A percentile compares a stretch with the other conserved stretches of the same genome.
Evolutionary conservation across 2,797 vertebrate species (phyloP).

Genomic region (Galaxias olidus): DNA sequence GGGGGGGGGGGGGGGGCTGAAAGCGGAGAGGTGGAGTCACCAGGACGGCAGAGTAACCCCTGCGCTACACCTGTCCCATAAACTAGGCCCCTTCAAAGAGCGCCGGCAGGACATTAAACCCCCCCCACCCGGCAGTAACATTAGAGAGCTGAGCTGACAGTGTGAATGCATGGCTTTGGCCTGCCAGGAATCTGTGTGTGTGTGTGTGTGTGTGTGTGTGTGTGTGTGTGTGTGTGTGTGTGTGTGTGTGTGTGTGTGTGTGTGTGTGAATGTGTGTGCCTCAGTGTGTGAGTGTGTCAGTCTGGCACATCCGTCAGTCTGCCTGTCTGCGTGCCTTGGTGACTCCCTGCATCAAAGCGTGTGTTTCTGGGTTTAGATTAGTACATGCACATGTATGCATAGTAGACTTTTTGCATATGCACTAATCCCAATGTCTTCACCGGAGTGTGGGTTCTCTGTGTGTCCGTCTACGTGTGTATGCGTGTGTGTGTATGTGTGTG

Average conservation of each 20-base stretch:
- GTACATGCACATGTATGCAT: too few relatives aligned
- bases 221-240: slow-evolving; percentile 14
- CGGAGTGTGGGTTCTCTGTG: too few relatives aligned
- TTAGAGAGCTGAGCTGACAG: slow-evolving; percentile 57
- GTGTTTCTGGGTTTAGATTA: too few relatives aligned
- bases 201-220: slow-evolving; percentile 57
- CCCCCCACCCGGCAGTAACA: slow-evolving; percentile 52
- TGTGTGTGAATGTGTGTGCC: slow-evolving; percentile 2
- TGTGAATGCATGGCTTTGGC: slow-evolving; percentile 47
- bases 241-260: too few relatives aligned
- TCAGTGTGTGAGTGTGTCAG: slow-evolving; percentile 32
- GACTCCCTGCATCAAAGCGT: too few relatives aligned
- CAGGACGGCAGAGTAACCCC: too few relatives aligned
- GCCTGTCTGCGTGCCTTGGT: slow-evolving; percentile 24
- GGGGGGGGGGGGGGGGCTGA: not conserved
- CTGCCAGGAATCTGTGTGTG: slow-evolving; percentile 58
- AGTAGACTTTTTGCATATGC: too few relatives aligned
- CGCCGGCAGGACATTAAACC: not conserved
- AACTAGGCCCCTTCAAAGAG: too few relatives aligned
- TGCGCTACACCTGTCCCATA: too few relatives aligned
- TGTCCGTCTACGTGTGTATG: too few relatives aligned
- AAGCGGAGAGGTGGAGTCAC: not conserved
- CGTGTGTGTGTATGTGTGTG: too few relatives aligned
- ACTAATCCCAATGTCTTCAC: too few relatives aligned
- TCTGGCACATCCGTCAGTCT: slow-evolving; percentile 28